A percentile compares a stretch with the other conserved stretches of the same genome.
Evolutionary conservation across 2,113 vertebrate genomes (phyloP).

Genomic region (Cyanoderma ruficeps): DNA sequence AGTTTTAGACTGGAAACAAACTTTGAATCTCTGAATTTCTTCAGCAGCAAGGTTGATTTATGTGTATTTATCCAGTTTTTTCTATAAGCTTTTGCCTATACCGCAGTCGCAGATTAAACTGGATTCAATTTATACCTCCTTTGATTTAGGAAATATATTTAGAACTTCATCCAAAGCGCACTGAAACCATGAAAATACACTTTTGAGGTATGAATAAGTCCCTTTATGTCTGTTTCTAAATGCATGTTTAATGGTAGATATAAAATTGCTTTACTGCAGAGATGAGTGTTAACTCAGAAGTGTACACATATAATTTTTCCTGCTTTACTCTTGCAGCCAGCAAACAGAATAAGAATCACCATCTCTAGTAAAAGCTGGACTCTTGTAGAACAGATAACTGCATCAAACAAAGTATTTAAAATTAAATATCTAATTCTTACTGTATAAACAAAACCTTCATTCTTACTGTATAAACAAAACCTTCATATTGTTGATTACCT

Average conservation of each 20-base stretch:
- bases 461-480: not conserved
- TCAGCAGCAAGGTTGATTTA: not conserved
- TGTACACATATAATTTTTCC: not conserved
- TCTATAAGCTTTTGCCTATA: not conserved
- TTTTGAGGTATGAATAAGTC: conserved; percentile 16
- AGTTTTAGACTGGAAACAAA: not conserved
- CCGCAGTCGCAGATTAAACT: conserved; percentile 24
- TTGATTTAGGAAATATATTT: conserved; percentile 26
- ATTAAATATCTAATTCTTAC: not conserved
- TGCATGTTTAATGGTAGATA: conserved; percentile 19
- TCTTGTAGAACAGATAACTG: not conserved
- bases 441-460: not conserved
- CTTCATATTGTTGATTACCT: not conserved
- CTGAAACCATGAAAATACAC: conserved; percentile 42
- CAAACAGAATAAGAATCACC: not conserved
- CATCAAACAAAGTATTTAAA: not conserved
- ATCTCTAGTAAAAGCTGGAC: not conserved
- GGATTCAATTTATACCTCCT: conserved; percentile 24
- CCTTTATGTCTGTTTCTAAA: conserved; percentile 46
- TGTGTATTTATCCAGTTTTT: not conserved
- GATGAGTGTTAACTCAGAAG: not conserved
- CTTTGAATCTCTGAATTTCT: not conserved
- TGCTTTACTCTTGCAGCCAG: not conserved
- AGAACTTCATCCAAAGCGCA: not conserved
- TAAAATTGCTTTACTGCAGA: conserved; percentile 11